These are phyloP conservation scores for Sebastes matsubarae DNA, from an alignment of 2,797 vertebrate species.

Conservation along the genomic window DNA sequence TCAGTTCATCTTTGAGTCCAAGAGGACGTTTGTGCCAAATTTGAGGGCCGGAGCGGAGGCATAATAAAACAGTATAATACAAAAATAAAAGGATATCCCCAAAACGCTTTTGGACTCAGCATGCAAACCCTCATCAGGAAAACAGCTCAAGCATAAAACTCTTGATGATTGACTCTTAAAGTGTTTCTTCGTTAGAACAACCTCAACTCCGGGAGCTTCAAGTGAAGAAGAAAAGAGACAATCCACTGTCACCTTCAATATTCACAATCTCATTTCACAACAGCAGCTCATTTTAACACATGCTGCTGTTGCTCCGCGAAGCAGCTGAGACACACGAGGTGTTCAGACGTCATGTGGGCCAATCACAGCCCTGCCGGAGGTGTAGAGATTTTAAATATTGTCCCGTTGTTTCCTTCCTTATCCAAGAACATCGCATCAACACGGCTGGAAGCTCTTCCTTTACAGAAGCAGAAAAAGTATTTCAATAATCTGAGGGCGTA, in stretches of 20 bases:
- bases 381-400: background rate
- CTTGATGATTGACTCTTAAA: background rate
- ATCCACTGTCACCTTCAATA: background rate
- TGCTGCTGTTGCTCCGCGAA: background rate
- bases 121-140: background rate
- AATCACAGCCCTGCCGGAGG: background rate
- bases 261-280: background rate
- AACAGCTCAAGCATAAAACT: background rate
- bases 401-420: background rate
- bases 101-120: background rate
- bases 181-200: no score
- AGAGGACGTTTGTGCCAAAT: no score
- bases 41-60: no score
- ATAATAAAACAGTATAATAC: background rate
- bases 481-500: conserved; percentile 15
- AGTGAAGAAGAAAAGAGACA: background rate
- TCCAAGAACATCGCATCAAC: background rate
- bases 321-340: background rate
- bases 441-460: background rate
- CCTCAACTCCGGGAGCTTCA: no score
- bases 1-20: no score
- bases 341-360: background rate
- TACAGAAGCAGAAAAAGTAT: background rate
- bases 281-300: background rate
- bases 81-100: background rate